These are phyloP conservation scores for Cladopsammia gracilis DNA, from an alignment of 64 coral and sea anemone species.

Conservation along the genomic window DNA sequence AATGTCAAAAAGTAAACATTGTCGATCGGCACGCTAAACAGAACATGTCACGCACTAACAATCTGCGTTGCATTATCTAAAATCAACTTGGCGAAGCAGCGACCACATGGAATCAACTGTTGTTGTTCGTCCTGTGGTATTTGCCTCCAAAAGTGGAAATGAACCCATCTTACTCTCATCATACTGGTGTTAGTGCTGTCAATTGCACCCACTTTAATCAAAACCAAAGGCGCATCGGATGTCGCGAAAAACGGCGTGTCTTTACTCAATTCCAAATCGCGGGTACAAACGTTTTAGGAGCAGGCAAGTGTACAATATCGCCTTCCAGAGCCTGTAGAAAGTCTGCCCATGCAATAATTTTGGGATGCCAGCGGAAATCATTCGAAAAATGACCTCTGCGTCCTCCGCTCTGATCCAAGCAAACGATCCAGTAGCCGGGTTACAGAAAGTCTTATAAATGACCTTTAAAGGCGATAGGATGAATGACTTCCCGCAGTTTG, in stretches of 20 bases:
- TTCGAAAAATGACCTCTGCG: constrained; percentile 56
- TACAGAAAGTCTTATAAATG: constrained; percentile 55
- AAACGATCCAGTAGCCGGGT: constrained; percentile 67
- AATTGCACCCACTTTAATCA: constrained; percentile 20
- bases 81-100: too few relatives aligned
- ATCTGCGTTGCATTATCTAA: too few relatives aligned
- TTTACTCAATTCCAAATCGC: constrained; percentile 43
- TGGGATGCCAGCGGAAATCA: constrained; percentile 65
- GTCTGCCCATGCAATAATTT: constrained; percentile 64
- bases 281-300: constrained; percentile 37
- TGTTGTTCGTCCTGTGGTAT: too few relatives aligned
- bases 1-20: too few relatives aligned
- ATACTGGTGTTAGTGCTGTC: constrained; percentile 17
- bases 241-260: constrained; percentile 64
- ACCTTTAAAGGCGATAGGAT: constrained; percentile 52
- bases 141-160: background rate
- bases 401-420: constrained; percentile 55
- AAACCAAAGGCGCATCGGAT: constrained; percentile 31
- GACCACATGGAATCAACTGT: too few relatives aligned
- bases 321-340: constrained; percentile 67
- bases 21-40: too few relatives aligned
- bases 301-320: constrained; percentile 49
- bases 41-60: too few relatives aligned
- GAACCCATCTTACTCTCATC: background rate
- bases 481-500: constrained; percentile 66